Percentiles rank a stretch among this genome's conserved stretches.
Evolutionary conservation across 2,888 invertebrate genomes (phyloP).

Genomic region (Lacanobia oleracea): DNA sequence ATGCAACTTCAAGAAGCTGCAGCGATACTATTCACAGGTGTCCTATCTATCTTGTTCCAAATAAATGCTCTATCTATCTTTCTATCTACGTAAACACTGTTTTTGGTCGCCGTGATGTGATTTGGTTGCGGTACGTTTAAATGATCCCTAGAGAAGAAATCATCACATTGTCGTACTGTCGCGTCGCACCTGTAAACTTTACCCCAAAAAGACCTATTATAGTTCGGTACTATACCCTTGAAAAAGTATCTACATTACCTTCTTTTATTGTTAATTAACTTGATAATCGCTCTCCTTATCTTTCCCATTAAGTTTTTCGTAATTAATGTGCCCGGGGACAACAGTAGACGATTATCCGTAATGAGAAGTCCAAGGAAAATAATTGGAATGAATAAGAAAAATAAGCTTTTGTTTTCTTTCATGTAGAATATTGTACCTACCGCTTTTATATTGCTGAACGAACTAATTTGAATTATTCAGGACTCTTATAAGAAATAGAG

Average conservation of each 20-base stretch:
- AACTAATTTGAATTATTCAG: background rate
- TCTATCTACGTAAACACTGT: too few species aligned
- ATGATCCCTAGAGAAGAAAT: background rate
- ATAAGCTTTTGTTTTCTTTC: constrained; percentile 27
- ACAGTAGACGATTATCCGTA: constrained; percentile 64
- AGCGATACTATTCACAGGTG: too few species aligned
- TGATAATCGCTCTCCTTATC: constrained; percentile 74
- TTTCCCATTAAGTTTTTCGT: constrained; percentile 71
- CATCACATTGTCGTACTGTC: background rate
- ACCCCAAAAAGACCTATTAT: too few species aligned
- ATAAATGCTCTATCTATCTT: too few species aligned
- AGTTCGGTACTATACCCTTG: background rate
- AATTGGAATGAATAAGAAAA: constrained; percentile 42
- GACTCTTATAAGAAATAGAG: background rate
- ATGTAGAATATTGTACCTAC: constrained; percentile 2
- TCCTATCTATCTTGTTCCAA: too few species aligned
- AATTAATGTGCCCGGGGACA: constrained; percentile 62
- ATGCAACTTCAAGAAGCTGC: too few species aligned
- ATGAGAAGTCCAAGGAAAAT: constrained; percentile 66
- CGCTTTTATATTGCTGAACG: background rate
- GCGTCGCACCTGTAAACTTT: background rate
- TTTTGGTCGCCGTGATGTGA: too few species aligned
- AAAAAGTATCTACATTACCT: background rate
- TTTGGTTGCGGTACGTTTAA: too few species aligned
- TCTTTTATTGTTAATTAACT: constrained; percentile 69